Evolutionary conservation across 2,113 vertebrate species (phyloP).

Genomic region (Gila orcuttii): DNA sequence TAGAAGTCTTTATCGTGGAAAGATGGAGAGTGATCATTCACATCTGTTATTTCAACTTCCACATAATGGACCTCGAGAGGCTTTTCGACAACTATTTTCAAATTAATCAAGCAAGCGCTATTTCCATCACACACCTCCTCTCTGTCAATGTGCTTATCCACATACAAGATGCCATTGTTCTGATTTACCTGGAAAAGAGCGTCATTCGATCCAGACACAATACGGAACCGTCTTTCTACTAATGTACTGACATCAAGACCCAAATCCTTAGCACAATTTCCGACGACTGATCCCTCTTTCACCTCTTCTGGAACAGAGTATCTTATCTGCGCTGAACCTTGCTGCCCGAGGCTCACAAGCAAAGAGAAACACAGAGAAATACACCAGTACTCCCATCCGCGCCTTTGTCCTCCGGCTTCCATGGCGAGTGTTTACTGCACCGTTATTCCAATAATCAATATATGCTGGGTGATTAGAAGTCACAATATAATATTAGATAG

Average conservation of each 20-base stretch:
- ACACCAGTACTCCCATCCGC: neutral
- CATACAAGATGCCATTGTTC: conserved; percentile 56
- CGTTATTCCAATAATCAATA: neutral
- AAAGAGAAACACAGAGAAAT: conserved; percentile 1
- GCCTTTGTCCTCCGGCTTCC: neutral
- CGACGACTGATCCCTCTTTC: conserved; percentile 52
- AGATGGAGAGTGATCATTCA: conserved; percentile 57
- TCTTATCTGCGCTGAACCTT: conserved; percentile 51
- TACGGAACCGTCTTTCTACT: conserved; percentile 51
- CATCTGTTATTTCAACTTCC: conserved; percentile 52
- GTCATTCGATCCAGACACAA: conserved; percentile 55
- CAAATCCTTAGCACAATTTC: conserved; percentile 63
- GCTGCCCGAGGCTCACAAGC: conserved; percentile 12
- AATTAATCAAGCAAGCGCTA: conserved; percentile 46
- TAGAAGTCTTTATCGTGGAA: conserved; percentile 46
- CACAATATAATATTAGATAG: neutral
- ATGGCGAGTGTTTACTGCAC: neutral
- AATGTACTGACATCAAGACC: conserved; percentile 57
- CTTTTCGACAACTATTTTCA: conserved; percentile 60
- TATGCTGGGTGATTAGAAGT: neutral
- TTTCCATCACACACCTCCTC: conserved; percentile 55
- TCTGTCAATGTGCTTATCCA: conserved; percentile 57
- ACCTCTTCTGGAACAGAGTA: conserved; percentile 62
- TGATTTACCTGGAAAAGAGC: conserved; percentile 57
- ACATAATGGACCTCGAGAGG: conserved; percentile 59